These are phyloP conservation scores for Plectrocnemia conspersa DNA, from an alignment of 1,140 invertebrate species.

Conservation along the genomic window DNA sequence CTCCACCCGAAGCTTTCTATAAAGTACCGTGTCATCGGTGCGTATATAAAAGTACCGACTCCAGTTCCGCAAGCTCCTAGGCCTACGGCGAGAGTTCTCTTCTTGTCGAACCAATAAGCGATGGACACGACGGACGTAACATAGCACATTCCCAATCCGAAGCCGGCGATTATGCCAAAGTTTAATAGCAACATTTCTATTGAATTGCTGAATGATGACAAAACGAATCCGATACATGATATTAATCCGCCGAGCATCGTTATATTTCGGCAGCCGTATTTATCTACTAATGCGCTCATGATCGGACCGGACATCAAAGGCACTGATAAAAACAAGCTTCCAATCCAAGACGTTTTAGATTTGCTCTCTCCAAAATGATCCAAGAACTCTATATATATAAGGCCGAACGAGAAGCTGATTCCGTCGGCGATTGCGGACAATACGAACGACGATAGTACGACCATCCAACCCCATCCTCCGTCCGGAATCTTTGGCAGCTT, in stretches of 20 bases:
- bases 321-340: conserved; percentile 82
- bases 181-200: conserved; percentile 77
- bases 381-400: conserved; percentile 84
- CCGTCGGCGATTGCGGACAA: conserved; percentile 94
- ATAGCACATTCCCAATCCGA: conserved; percentile 81
- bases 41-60: conserved; percentile 80
- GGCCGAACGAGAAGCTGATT: conserved; percentile 87
- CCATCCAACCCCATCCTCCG: conserved; percentile 83
- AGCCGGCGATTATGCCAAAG: conserved; percentile 79
- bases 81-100: conserved; percentile 85
- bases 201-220: conserved; percentile 68
- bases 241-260: conserved; percentile 76
- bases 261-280: conserved; percentile 80
- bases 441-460: conserved; percentile 77
- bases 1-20: conserved; percentile 80
- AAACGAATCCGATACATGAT: conserved; percentile 71
- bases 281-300: conserved; percentile 81
- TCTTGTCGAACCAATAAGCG: conserved; percentile 94
- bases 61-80: conserved; percentile 87
- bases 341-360: conserved; percentile 82
- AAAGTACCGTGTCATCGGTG: conserved; percentile 70
- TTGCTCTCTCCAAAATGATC: conserved; percentile 77
- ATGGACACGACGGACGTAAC: conserved; percentile 90
- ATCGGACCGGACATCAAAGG: conserved; percentile 82
- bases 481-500: conserved; percentile 59